These are phyloP conservation scores for Bettongia penicillata DNA, from an alignment of 2,113 vertebrate species.

Conservation along the genomic window DNA sequence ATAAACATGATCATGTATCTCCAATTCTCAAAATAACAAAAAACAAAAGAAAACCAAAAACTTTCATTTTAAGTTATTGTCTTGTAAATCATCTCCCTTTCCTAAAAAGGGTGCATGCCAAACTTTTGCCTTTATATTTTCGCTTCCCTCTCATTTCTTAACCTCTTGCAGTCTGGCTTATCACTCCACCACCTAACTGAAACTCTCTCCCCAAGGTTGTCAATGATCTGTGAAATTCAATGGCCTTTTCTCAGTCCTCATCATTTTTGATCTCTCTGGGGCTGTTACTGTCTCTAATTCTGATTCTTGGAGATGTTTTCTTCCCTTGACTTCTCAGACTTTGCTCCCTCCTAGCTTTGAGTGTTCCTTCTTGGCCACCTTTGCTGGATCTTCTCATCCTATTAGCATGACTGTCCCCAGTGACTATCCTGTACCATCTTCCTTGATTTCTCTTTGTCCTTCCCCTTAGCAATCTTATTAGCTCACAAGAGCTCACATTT, in stretches of 20 bases:
- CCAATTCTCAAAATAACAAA: neutral
- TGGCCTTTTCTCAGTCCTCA: neutral
- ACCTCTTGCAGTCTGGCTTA: neutral
- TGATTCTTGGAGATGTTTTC: neutral
- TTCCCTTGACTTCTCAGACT: neutral
- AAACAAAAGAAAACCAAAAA: neutral
- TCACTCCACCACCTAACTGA: neutral
- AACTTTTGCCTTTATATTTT: neutral
- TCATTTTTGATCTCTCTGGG: neutral
- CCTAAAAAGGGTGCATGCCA: neutral
- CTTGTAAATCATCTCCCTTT: neutral
- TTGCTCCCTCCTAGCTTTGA: neutral
- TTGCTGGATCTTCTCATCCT: neutral
- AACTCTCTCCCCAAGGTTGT: neutral
- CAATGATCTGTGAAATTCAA: neutral
- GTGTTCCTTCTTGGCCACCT: neutral
- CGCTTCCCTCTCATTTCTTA: neutral
- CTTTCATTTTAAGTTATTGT: neutral
- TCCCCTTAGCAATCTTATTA: neutral
- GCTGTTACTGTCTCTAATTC: neutral
- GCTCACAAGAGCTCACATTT: no score
- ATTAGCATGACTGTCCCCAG: neutral
- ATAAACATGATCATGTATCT: neutral
- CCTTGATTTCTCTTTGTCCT: neutral
- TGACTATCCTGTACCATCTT: neutral